Base-by-base conservation (phyloP, 2,888 invertebrate species). In the Drosophila gaucha region DNA sequence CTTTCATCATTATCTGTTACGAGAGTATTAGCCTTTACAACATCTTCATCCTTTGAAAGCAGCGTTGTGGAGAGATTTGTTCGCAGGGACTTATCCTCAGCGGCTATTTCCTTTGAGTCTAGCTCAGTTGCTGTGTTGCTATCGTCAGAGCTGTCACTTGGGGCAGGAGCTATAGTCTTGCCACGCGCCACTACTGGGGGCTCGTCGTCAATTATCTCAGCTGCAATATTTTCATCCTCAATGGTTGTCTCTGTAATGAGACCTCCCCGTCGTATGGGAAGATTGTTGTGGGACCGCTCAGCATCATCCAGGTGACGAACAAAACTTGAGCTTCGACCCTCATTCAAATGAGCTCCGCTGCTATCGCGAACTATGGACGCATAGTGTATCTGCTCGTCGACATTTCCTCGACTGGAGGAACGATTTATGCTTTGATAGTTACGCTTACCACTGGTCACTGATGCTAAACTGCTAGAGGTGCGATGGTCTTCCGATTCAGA, bases 181-280 rank as follows among this genome's bases (percentile, higher is more conserved):
- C 70, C 72, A 3, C 63, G 44, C 0, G 57, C 44, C 12, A 50
- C 51, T 5, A 52, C 35, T 9, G 56, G 35, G 1, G 30, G 63
- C 5, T 74, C 80, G 24, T 84, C 74, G 24, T 83, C 79, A 24
- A 67, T 60, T 30, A 80, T 63, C 35, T 87, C 84, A 0, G 79
- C 78, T 0, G 78, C 80, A 16, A 72, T 69, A 38, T 78, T 80
- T 31, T 83, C 78, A 26, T 78, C 85, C 47, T 86, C 85, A 31
- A 60, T 39, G 10, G 50, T 41, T 22, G 60, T 64, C 10, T 69
- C 67, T 14, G 60, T 22, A 20, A 67, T 67, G 10, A 71, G 69
- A 0, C 79, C 86, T 24, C 77, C 86, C 2, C 87, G 66, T 24
- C 76, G 68, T 3, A 89, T 69, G 3, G 59, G 55, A 26, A 60